Percentiles rank a stretch among this genome's conserved stretches.
Conservation (phyloP, 1,140 invertebrate species). For the Pseudomyrmex flavicornis region DNA sequence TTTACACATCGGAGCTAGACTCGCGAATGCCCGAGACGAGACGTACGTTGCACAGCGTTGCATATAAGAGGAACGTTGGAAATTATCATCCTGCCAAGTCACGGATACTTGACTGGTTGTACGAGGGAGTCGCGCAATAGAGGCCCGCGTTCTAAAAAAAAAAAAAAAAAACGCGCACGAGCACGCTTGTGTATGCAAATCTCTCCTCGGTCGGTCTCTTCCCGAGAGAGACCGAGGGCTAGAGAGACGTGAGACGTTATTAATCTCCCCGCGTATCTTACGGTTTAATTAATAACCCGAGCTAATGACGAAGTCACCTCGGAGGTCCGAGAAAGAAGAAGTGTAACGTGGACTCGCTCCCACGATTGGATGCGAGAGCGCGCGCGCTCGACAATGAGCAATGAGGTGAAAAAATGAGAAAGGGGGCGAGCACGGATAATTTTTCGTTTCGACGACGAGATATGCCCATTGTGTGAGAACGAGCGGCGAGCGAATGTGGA, state of each 20-base stretch:
- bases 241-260: conserved; percentile 10
- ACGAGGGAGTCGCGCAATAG: conserved; percentile 63
- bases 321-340: neutral
- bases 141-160: conserved; percentile 53
- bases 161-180: neutral
- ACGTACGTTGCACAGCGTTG: neutral
- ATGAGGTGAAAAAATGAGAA: conserved; percentile 25
- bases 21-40: conserved; percentile 15
- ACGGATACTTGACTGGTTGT: conserved; percentile 71
- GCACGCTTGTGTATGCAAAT: conserved; percentile 40
- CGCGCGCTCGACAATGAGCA: conserved; percentile 15
- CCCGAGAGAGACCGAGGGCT: neutral
- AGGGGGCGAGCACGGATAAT: conserved; percentile 6
- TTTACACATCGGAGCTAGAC: conserved; percentile 1
- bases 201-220: neutral
- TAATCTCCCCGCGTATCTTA: neutral
- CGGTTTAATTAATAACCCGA: conserved; percentile 31
- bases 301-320: neutral
- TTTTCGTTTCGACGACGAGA: conserved; percentile 23
- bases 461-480: neutral
- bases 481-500: conserved; percentile 9
- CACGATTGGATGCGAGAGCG: conserved; percentile 20
- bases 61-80: conserved; percentile 69
- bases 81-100: conserved; percentile 73
- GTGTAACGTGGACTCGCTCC: conserved; percentile 37